Evolutionary conservation across 2,113 vertebrate genomes (phyloP).

Genomic region (Cisticola juncidis): DNA sequence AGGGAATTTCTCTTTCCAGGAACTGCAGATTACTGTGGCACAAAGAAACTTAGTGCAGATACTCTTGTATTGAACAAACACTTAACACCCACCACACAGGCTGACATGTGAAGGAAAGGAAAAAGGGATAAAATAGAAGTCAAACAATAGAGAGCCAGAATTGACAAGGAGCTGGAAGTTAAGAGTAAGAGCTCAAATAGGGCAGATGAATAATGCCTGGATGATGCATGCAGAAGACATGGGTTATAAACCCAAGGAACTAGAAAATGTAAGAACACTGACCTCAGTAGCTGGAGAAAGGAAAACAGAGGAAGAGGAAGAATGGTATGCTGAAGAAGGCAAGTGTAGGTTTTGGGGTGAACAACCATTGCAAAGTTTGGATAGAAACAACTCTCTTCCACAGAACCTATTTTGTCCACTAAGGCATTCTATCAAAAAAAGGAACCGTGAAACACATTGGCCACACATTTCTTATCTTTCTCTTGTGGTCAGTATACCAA

Average conservation of each 20-base stretch:
- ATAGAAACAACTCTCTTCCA: background rate
- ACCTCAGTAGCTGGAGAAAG: background rate
- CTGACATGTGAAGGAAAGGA: background rate
- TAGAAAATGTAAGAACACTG: background rate
- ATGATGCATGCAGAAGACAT: background rate
- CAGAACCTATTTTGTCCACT: background rate
- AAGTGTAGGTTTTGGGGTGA: background rate
- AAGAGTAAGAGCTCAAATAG: background rate
- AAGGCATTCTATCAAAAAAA: background rate
- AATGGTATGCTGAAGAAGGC: background rate
- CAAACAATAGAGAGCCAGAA: background rate
- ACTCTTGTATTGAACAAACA: background rate
- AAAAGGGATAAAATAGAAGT: background rate
- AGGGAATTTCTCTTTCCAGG: background rate
- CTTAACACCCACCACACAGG: background rate
- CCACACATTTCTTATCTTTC: background rate
- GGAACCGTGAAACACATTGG: background rate
- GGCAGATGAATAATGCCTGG: accelerated
- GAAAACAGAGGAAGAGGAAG: background rate
- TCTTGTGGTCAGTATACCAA: background rate
- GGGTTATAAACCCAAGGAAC: background rate
- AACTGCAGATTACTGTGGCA: background rate
- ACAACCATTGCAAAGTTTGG: background rate
- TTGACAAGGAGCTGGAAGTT: background rate
- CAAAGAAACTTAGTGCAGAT: background rate